Percentiles rank a stretch among this genome's conserved stretches.
Evolutionary conservation across 2,888 invertebrate species (phyloP).

Genomic region (Maniola hyperantus): DNA sequence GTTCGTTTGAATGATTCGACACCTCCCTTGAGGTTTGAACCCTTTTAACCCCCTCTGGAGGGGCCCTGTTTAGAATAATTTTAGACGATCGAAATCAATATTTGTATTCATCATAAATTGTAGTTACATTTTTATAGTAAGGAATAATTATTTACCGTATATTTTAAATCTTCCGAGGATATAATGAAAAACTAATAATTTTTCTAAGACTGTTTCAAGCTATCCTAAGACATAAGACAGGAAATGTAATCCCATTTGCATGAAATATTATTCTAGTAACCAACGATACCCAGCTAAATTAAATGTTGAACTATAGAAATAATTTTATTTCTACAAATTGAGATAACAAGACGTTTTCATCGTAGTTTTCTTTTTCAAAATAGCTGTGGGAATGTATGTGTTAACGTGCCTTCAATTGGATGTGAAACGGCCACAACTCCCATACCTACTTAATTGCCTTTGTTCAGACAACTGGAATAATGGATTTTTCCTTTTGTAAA

Average conservation of each 20-base stretch:
- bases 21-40: constrained; percentile 72
- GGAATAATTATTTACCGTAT: background rate
- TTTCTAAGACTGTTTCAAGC: no score
- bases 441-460: constrained; percentile 45
- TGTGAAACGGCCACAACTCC: constrained; percentile 35
- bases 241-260: no score
- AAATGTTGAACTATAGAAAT: background rate
- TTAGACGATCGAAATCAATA: constrained; percentile 18
- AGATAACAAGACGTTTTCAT: background rate
- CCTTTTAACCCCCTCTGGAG: constrained; percentile 57
- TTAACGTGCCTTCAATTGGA: constrained; percentile 33
- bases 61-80: constrained; percentile 60
- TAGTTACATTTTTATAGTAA: background rate
- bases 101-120: background rate
- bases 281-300: background rate
- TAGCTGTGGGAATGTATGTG: constrained; percentile 20
- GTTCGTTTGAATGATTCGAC: constrained; percentile 78
- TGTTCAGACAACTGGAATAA: constrained; percentile 42
- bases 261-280: no score
- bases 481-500: constrained; percentile 40
- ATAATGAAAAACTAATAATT: no score
- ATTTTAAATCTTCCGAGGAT: no score
- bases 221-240: no score
- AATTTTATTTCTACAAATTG: background rate
- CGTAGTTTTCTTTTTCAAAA: constrained; percentile 1